Conservation (phyloP, 2,888 invertebrate species). For the Tortricodes alternella region DNA sequence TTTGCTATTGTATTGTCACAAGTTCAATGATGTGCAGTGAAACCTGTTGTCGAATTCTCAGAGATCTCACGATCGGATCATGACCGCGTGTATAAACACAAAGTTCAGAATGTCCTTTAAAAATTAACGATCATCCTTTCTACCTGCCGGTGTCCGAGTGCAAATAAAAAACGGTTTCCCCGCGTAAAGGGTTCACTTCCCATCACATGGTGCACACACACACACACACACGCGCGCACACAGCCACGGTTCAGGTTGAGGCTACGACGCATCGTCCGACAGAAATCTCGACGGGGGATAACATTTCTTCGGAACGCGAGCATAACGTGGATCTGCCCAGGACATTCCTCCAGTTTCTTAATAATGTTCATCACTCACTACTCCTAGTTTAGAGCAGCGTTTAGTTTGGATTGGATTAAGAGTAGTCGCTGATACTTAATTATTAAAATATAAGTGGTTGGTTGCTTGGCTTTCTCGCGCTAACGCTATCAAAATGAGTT, state of each 20-base stretch:
- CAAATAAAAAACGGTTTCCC: conserved; percentile 82
- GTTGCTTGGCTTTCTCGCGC: too few species aligned
- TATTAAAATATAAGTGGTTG: too few species aligned
- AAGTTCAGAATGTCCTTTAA: conserved; percentile 76
- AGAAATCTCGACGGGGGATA: conserved; percentile 76
- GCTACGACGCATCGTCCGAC: conserved; percentile 67
- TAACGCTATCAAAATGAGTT: too few species aligned
- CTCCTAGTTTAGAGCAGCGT: too few species aligned
- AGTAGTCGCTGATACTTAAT: too few species aligned
- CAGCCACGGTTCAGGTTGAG: conserved; percentile 42
- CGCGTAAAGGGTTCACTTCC: conserved; percentile 84
- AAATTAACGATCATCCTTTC: conserved; percentile 82
- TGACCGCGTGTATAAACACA: conserved; percentile 58
- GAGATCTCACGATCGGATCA: conserved; percentile 41
- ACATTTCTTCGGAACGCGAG: conserved; percentile 68
- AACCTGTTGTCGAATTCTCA: conserved; percentile 18
- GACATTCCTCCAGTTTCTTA: background rate
- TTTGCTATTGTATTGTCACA: conserved; percentile 16
- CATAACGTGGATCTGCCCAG: conserved; percentile 56
- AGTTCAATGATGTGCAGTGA: conserved; percentile 20
- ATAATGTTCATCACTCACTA: too few species aligned
- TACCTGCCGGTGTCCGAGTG: conserved; percentile 83
- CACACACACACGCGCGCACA: conserved; percentile 42
- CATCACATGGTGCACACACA: conserved; percentile 68
- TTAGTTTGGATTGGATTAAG: too few species aligned